Evolutionary conservation across 2,797 vertebrate species (phyloP).

Genomic region (Urophycis tenuis): DNA sequence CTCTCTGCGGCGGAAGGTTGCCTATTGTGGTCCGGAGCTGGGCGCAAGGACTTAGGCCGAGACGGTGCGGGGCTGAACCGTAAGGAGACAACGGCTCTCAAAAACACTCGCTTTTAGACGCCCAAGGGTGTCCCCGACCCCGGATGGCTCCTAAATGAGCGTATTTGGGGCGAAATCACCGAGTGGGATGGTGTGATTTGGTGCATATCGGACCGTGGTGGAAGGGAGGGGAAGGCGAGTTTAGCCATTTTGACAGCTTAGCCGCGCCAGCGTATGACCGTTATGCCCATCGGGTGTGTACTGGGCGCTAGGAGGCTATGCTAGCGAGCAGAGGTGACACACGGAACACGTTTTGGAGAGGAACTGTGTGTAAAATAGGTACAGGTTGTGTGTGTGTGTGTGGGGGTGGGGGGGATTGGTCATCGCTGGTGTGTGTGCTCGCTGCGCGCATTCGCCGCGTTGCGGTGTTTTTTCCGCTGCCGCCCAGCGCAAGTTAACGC

Average conservation of each 20-base stretch:
- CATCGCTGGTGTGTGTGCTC: not conserved
- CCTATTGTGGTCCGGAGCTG: conserved; percentile 72
- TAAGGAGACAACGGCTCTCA: conserved; percentile 32
- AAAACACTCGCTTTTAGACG: not conserved
- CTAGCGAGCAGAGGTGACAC: not conserved
- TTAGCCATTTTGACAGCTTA: conserved; percentile 65
- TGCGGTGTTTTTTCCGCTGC: not conserved
- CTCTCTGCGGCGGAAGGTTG: conserved; percentile 64
- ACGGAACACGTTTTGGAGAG: not conserved
- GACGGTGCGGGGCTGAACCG: conserved; percentile 29
- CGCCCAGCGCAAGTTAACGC: not conserved
- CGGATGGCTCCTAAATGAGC: not conserved
- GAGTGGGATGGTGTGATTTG: conserved; percentile 29
- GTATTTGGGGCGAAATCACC: not conserved
- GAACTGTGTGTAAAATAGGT: not conserved
- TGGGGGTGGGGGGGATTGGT: no score
- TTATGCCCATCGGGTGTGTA: not conserved
- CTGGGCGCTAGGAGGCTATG: not conserved
- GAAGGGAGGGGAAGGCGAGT: conserved; percentile 30
- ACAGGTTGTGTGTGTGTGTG: not conserved
- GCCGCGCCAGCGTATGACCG: conserved; percentile 17
- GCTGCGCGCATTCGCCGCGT: not conserved
- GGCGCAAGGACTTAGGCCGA: conserved; percentile 69
- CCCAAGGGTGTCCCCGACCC: not conserved
- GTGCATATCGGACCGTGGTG: conserved; percentile 24